Evolutionary conservation across 2,797 vertebrate species (phyloP).

Genomic region (Decapterus maruadsi): DNA sequence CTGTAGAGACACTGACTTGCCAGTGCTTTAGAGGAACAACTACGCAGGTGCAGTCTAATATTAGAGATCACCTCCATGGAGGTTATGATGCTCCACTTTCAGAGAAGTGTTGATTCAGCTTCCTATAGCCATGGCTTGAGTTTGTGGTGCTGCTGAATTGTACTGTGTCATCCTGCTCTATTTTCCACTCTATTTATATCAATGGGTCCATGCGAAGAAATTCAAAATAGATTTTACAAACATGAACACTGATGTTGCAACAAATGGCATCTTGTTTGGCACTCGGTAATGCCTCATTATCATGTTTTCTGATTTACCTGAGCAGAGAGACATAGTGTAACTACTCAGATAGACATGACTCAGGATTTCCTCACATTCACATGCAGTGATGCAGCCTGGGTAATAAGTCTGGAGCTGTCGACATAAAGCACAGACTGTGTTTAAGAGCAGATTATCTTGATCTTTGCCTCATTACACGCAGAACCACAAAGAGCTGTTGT

Average conservation of each 20-base stretch:
- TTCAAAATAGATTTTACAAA: not conserved
- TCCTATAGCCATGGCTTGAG: not conserved
- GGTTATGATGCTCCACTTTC: not conserved
- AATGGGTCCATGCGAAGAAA: not conserved
- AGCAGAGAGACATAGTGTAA: slow-evolving; percentile 50
- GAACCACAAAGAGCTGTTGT: slow-evolving; percentile 44
- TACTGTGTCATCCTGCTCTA: not conserved
- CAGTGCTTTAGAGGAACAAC: too few relatives aligned
- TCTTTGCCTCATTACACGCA: slow-evolving; percentile 45
- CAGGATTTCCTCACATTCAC: slow-evolving; percentile 47
- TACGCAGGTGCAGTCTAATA: not conserved
- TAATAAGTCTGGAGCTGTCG: slow-evolving; percentile 41
- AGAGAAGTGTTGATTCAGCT: not conserved
- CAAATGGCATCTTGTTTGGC: slow-evolving; percentile 5
- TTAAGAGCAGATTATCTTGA: slow-evolving; percentile 57
- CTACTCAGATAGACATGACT: slow-evolving; percentile 58
- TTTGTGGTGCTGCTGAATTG: not conserved
- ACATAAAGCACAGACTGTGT: slow-evolving; percentile 21
- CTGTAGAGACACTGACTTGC: not conserved
- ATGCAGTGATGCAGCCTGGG: slow-evolving; percentile 38
- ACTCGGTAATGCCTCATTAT: slow-evolving; percentile 38
- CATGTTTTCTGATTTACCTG: slow-evolving; percentile 27
- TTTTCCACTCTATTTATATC: not conserved
- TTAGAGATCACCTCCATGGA: not conserved
- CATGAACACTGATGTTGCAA: not conserved